Conservation (phyloP, 2,888 invertebrate species). For the Spicauda simplicius region DNA sequence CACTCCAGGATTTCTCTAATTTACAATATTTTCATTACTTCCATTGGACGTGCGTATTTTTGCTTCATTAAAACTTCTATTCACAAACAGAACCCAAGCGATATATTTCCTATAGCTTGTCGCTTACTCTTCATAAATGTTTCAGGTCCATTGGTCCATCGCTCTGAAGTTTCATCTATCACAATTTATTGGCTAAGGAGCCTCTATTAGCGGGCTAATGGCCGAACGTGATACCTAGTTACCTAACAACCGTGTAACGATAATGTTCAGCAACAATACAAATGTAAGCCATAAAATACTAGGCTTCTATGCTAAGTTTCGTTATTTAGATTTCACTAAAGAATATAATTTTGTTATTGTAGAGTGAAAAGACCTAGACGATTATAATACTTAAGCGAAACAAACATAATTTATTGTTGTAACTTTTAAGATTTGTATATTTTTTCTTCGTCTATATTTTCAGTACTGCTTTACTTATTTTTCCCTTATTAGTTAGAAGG, state of each 20-base stretch:
- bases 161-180: slow-evolving; percentile 41
- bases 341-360: background rate
- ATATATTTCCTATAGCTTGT: background rate
- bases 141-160: slow-evolving; percentile 30
- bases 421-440: no score
- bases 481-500: no score
- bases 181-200: slow-evolving; percentile 40
- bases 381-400: no score
- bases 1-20: no score
- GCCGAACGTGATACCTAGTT: slow-evolving; percentile 38
- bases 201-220: slow-evolving; percentile 40
- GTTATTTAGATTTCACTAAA: background rate
- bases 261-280: slow-evolving; percentile 13
- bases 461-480: no score
- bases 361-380: no score
- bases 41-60: no score
- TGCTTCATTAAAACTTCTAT: no score
- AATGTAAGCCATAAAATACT: background rate
- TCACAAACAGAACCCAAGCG: background rate
- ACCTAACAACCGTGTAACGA: slow-evolving; percentile 37
- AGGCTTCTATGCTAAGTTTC: background rate
- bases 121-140: background rate
- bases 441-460: no score
- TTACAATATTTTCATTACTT: no score
- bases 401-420: no score